Evolutionary conservation across 1,140 invertebrate genomes (phyloP).

Genomic region (Halesus radiatus): DNA sequence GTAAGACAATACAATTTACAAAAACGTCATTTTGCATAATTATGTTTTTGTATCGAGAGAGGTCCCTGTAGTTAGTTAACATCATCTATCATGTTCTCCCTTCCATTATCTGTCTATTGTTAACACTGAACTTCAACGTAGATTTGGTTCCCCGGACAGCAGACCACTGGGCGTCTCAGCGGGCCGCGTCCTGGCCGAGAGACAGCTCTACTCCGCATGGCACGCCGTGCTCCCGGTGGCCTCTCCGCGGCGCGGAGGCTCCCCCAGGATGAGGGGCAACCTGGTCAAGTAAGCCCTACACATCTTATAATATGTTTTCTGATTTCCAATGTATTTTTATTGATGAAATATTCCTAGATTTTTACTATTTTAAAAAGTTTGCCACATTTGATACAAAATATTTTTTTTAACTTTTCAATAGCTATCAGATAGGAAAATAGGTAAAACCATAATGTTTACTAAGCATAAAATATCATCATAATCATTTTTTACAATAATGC

Average conservation of each 20-base stretch:
- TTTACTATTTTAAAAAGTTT: no score
- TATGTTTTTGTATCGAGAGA: no score
- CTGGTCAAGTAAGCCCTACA: constrained; percentile 49
- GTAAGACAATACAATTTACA: no score
- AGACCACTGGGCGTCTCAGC: constrained; percentile 36
- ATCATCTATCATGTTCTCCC: no score
- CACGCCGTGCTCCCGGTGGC: constrained; percentile 49
- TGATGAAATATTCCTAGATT: neutral
- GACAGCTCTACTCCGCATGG: constrained; percentile 49
- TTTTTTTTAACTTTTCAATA: constrained; percentile 47
- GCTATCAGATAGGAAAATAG: constrained; percentile 53
- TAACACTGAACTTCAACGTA: neutral
- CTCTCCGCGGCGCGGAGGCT: constrained; percentile 10
- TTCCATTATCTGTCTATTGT: no score
- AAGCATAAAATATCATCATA: neutral
- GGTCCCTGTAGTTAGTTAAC: no score
- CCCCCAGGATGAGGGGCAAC: constrained; percentile 43
- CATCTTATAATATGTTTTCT: neutral
- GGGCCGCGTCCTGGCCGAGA: constrained; percentile 26
- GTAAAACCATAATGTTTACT: constrained; percentile 37
- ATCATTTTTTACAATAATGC: neutral
- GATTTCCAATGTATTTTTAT: neutral
- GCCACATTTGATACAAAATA: neutral
- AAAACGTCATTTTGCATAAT: no score
- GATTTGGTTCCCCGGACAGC: constrained; percentile 44